These are phyloP conservation scores for Narcine bancroftii DNA, from an alignment of 2,113 vertebrate genomes.

Conservation along the genomic window DNA sequence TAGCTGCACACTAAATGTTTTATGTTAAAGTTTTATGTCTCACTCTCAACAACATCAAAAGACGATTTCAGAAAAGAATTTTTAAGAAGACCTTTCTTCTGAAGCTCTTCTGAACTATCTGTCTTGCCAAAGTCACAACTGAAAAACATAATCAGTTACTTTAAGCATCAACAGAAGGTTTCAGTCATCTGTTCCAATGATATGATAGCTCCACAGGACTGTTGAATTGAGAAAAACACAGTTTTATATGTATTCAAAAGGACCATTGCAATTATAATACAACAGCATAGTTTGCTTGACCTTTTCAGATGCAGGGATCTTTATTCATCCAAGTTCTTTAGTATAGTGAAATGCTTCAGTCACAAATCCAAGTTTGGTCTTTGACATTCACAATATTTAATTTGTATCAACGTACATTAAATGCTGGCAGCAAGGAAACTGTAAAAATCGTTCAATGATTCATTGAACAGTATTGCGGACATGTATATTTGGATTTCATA, in stretches of 20 bases:
- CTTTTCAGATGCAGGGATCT: conserved; percentile 24
- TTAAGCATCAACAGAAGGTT: background rate
- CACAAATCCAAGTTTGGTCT: conserved; percentile 34
- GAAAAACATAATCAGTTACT: background rate
- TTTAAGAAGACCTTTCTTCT: background rate
- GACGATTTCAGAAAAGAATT: background rate
- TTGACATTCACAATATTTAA: conserved; percentile 3
- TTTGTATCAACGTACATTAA: background rate
- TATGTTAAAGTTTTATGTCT: background rate
- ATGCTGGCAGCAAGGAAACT: background rate
- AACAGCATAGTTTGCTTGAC: background rate
- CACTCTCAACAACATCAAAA: background rate
- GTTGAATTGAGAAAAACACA: background rate
- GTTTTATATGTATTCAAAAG: background rate
- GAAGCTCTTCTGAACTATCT: background rate
- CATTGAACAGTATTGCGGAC: background rate
- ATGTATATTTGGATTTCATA: background rate
- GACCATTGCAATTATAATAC: background rate
- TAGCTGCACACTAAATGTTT: background rate
- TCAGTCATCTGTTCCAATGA: background rate
- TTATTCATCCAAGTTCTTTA: conserved; percentile 31
- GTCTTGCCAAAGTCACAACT: background rate
- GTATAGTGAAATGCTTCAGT: conserved; percentile 33
- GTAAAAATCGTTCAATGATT: background rate
- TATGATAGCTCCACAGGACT: background rate